phyloP scores from a whole-genome alignment of 2,113 vertebrate genomes.

The Cinclus mexicanus region DNA sequence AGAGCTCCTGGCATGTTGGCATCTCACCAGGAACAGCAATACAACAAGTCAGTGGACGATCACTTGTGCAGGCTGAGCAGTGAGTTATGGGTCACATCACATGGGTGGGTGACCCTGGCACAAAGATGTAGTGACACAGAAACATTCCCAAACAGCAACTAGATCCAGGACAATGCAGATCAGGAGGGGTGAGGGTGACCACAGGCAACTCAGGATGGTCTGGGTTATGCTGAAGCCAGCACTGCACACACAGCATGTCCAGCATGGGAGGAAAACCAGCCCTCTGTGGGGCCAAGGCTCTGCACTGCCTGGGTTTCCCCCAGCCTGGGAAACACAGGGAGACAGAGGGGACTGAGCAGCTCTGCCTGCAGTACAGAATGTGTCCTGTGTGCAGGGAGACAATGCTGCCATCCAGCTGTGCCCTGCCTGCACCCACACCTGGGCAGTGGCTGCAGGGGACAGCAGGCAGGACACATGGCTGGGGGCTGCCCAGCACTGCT shows the following conservation, averaged over 20 bases:
- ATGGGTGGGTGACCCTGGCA: background rate
- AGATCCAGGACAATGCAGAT: background rate
- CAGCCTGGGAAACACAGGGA: background rate
- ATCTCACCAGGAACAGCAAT: background rate
- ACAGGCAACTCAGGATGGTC: background rate
- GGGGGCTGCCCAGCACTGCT: background rate
- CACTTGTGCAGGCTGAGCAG: background rate
- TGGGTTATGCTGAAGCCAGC: background rate
- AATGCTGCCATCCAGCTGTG: background rate
- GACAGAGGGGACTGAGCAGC: background rate
- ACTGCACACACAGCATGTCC: background rate
- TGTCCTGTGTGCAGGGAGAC: background rate
- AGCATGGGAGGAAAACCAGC: background rate
- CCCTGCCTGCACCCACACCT: background rate
- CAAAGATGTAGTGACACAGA: background rate
- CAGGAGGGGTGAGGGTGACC: background rate
- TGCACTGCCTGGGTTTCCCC: background rate
- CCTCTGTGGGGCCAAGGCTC: background rate
- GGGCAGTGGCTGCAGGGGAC: background rate
- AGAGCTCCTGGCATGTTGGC: background rate
- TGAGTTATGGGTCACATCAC: rapidly evolving
- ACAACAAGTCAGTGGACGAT: background rate
- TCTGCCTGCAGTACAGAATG: background rate
- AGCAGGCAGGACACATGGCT: background rate
- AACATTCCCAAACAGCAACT: background rate